Evolutionary conservation across 2,797 vertebrate species (phyloP), one percentile per base, ranked within the genome.

Genomic region (Eupleurogrammus muticus): DNA sequence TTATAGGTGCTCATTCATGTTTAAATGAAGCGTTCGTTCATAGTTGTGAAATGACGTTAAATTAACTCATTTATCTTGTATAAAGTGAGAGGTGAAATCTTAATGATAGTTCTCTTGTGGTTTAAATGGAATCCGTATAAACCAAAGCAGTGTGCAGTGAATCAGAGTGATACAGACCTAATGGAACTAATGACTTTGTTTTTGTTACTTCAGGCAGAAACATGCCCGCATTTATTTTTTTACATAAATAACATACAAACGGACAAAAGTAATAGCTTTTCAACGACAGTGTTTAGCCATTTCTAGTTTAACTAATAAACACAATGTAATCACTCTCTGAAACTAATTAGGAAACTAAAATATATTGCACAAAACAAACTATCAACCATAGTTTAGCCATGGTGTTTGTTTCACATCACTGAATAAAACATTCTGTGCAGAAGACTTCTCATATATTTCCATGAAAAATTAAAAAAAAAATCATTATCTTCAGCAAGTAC

Each of bases 161-260:
- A 65, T 61, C 64, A 62, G 50, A 58, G 16, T 59, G 60, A 74
- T 59, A 48, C 44, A 20, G 52, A 76, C 58, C 70, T 84, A 70
- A 84, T 86, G 76, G 78, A 87, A 86, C 75, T 75, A 84, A 86
- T 84, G 47, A 72, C 81, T 80, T 80, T 84, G 68, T 59, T 81
- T 81, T 76, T 55, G 50, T 57, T 1, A 57, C 42, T 72, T 73
- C 47, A 65, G 53, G 75, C 64, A 70, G 56, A 75, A 74, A 56
- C 48, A 48, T 38, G 11, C 17, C 10, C 38, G 44, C 1, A 44
- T 12, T 35, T 42, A 44, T 12, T 35, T 42, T 64, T 75, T 47
- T 9, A 16, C 16, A 21, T 36, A 17, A 57, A 59, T n/a, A 58
- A 46, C 13, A 65, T 24, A 55, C 47, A 61, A 56, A 36, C n/a